Evolutionary conservation across 1,140 invertebrate genomes (phyloP).

Genomic region (Muscidifurax raptorellus): DNA sequence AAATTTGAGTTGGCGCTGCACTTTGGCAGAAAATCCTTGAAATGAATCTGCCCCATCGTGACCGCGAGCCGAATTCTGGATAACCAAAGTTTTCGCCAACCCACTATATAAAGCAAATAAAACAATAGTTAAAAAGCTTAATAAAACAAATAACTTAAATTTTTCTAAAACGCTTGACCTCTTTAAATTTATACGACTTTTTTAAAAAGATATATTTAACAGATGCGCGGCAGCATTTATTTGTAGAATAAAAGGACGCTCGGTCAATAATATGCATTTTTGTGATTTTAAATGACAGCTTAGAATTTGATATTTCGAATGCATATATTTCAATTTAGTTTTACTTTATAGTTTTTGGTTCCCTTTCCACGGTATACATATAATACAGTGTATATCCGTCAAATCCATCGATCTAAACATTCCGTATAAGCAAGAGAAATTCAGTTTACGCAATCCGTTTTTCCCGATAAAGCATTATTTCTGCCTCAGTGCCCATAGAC

Average conservation of each 20-base stretch:
- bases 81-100: constrained; percentile 70
- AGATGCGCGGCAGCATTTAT: too few species aligned
- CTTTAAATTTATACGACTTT: too few species aligned
- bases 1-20: constrained; percentile 69
- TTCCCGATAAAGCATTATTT: background rate
- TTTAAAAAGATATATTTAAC: too few species aligned
- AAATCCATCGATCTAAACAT: background rate
- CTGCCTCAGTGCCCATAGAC: background rate
- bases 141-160: too few species aligned
- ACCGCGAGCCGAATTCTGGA: constrained; percentile 64
- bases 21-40: constrained; percentile 74
- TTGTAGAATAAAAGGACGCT: too few species aligned
- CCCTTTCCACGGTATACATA: too few species aligned
- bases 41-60: constrained; percentile 65
- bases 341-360: too few species aligned
- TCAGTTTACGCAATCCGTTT: background rate
- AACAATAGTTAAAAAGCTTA: background rate
- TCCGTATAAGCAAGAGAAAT: background rate
- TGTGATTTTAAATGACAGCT: too few species aligned
- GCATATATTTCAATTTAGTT: too few species aligned
- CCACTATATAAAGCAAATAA: constrained; percentile 60
- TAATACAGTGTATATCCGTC: background rate
- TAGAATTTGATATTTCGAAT: too few species aligned
- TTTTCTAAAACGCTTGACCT: too few species aligned
- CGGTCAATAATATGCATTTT: too few species aligned